These are phyloP conservation scores for Pseudomyrmex pallidus DNA, from an alignment of 1,140 invertebrate genomes.

Conservation along the genomic window DNA sequence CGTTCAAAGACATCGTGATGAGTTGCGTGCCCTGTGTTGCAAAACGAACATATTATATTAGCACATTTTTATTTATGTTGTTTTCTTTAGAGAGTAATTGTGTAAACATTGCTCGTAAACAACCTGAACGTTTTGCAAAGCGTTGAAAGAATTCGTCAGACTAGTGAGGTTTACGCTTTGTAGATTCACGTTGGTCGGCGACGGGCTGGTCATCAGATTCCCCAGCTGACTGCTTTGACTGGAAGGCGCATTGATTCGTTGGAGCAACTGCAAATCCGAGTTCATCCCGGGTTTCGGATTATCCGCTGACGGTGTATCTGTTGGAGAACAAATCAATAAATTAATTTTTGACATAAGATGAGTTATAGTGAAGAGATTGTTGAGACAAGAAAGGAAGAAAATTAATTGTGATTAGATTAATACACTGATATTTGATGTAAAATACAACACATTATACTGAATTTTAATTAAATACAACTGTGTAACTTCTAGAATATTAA, in stretches of 20 bases:
- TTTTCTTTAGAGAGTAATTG: conserved; percentile 43
- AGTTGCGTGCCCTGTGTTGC: conserved; percentile 89
- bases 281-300: conserved; percentile 86
- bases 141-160: conserved; percentile 89
- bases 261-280: conserved; percentile 85
- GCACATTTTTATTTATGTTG: conserved; percentile 58
- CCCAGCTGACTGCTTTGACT: conserved; percentile 82
- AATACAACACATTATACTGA: too few relatives aligned
- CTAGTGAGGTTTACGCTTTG: conserved; percentile 92
- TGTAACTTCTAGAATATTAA: too few relatives aligned
- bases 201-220: conserved; percentile 87
- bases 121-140: conserved; percentile 92
- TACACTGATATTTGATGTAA: too few relatives aligned
- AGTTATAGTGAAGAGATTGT: too few relatives aligned
- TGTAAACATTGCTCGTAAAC: conserved; percentile 32
- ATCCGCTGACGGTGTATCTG: conserved; percentile 87
- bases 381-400: too few relatives aligned
- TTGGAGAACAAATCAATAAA: background rate
- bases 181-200: conserved; percentile 87
- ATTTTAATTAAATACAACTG: too few relatives aligned
- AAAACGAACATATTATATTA: conserved; percentile 50
- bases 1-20: conserved; percentile 91
- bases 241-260: conserved; percentile 86
- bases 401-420: too few relatives aligned
- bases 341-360: too few relatives aligned